Evolutionary conservation across 1,140 invertebrate species (phyloP).

Genomic region (Drosophila kohkoa): DNA sequence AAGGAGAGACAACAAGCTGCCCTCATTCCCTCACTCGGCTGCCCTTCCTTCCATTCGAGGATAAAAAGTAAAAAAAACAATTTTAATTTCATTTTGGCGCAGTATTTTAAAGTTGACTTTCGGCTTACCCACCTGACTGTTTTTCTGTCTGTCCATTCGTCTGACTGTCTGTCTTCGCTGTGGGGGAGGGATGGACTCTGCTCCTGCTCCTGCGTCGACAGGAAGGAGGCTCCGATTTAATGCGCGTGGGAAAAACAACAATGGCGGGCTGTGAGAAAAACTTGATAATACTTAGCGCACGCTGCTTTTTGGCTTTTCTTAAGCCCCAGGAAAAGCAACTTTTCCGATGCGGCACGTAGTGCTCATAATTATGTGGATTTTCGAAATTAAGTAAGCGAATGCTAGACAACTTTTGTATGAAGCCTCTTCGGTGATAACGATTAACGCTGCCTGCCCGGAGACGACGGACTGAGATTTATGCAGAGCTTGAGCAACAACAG

Average conservation of each 20-base stretch:
- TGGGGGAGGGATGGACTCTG: background rate
- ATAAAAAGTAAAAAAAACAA: constrained; percentile 49
- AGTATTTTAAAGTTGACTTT: constrained; percentile 74
- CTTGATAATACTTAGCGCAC: constrained; percentile 74
- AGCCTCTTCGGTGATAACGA: constrained; percentile 60
- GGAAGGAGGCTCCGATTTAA: constrained; percentile 59
- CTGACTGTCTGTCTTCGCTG: background rate
- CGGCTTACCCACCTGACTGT: constrained; percentile 39
- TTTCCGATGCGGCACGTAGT: constrained; percentile 60
- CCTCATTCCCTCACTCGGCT: constrained; percentile 8
- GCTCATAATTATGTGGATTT: constrained; percentile 76
- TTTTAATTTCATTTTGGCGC: constrained; percentile 77
- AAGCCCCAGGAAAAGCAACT: constrained; percentile 56
- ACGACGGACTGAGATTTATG: constrained; percentile 47
- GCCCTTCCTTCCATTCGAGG: background rate
- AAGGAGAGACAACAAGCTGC: constrained; percentile 67
- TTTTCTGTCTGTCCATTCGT: background rate
- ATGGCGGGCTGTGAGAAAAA: constrained; percentile 54
- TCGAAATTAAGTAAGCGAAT: constrained; percentile 72
- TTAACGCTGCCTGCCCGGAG: constrained; percentile 36
- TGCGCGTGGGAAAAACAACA: constrained; percentile 81
- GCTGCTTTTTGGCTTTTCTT: constrained; percentile 78
- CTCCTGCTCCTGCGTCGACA: constrained; percentile 1
- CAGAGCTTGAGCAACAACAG: constrained; percentile 56
- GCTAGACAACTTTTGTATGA: constrained; percentile 44